Base-by-base conservation (phyloP, 2,888 invertebrate species). In the Lycophotia porphyrea region DNA sequence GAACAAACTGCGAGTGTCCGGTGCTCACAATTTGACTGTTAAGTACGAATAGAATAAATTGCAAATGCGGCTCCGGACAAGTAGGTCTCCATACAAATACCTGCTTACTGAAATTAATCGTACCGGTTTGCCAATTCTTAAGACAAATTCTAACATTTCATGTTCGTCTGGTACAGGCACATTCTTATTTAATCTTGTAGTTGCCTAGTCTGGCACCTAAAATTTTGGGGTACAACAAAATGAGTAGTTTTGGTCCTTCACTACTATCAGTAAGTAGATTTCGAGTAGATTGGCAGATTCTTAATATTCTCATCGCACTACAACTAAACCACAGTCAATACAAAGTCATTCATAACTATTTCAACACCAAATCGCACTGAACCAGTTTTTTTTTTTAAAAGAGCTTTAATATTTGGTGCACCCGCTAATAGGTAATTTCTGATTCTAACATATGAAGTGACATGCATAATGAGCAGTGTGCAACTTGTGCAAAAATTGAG, bases 201-300 rank as follows among this genome's bases (percentile, higher is more conserved):
- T 52, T 47, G 7, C 49, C 24, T 44, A 31, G 42, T 49, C n/a
- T 36, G 21, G 21, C 64, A 47, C 27, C 60, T 39, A 13, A 77
- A 18, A 49, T 18, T 49, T 49, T 27, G 70, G 55, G 42, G 58
- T 76, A 58, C 49, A 71, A 67, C 34, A 58, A 76, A 36, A n/a
- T 39, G 21, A 9, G 31, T 21, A 9, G 24, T 39, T 63, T n/a
- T 15, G 39, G 15, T 63, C n/a, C 39, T 7, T 39, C 63, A 39
- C 15, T 13, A 39, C 1, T 11, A 15, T 39, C 5, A 21, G 61
- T 36, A 34, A 60, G 5, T 34, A 34, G n/a, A 5, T 9, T 13
- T 11, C 36, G 13, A 61, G 1, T 61, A 15, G 24, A 5, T 39
- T n/a, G 15, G n/a, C 7, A 39, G 15, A 63, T 39, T 63, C n/a